Evolutionary conservation across 2,797 vertebrate species (phyloP).

Genomic region (Ctenopoma multispine): DNA sequence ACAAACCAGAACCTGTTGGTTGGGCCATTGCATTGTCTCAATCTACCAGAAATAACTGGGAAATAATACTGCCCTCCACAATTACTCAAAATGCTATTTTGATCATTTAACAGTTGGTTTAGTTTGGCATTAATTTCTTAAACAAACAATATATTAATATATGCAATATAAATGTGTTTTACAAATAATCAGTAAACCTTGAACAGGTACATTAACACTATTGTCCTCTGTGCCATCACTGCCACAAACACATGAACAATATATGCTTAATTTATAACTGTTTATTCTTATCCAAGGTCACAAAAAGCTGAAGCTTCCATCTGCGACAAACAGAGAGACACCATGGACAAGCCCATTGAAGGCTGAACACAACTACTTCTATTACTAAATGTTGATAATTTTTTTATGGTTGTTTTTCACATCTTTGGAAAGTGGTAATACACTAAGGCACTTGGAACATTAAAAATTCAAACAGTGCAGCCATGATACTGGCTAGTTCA

Average conservation of each 20-base stretch:
- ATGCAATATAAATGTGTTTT: not conserved
- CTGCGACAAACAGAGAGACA: not conserved
- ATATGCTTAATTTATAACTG: not conserved
- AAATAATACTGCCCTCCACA: not conserved
- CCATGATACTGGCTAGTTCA: not conserved
- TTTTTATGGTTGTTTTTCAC: not conserved
- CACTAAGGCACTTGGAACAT: too few relatives aligned
- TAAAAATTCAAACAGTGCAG: too few relatives aligned
- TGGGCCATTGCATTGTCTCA: not conserved
- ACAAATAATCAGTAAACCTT: not conserved
- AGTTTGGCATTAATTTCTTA: not conserved
- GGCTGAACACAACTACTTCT: not conserved
- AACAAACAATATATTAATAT: too few relatives aligned
- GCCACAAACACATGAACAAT: too few relatives aligned
- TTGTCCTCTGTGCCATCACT: not conserved
- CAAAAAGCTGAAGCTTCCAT: not conserved
- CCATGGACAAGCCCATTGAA: not conserved
- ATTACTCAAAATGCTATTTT: not conserved
- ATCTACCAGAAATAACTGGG: not conserved
- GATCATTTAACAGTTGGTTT: not conserved
- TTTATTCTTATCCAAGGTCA: not conserved
- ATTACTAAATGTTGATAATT: not conserved
- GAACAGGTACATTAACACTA: not conserved
- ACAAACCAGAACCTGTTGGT: constrained; percentile 17
- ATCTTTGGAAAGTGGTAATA: not conserved